Base-by-base conservation (phyloP, 2,797 vertebrate genomes). In the Morus bassanus region DNA sequence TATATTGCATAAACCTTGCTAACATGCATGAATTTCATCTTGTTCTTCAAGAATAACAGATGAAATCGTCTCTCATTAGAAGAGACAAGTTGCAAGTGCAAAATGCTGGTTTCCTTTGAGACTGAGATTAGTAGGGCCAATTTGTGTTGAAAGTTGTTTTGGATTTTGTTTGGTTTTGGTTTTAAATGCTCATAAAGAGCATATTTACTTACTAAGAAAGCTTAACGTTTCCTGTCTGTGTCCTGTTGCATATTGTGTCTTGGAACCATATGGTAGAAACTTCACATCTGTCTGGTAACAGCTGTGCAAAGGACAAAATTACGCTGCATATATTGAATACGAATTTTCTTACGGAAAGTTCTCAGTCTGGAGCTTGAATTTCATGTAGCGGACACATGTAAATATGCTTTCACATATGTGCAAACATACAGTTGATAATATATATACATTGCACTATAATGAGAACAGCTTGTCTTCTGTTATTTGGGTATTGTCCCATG, bases 91-190 rank as follows among this genome's bases (percentile, higher is more conserved):
- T 96, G 28, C 69, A 94, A 88, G 39, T 61, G 53, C 78, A 89
- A 74, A 95, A 91, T 78, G 53, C 51, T 94, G 81, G 51, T 91
- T 95, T 91, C 73, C 91, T 94, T 74, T 93, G 91, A 95, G 86
- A 87, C 75, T 88, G 91, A 91, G 57, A 91, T 77, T 70, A 91
- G 45, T 87, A 73, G 59, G 85, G 64, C 30, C 25, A 68, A 59
- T 93, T 96, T 91, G 63, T 85, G 10, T 84, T 81, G 35, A 60
- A 69, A 57, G n/a, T 16, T 87, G 24, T 64, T 48, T 22, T 18
- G 22, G 22, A 45, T 68, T 39, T 25, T 22, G 10, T 31, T 46
- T 50, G 18, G 45, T 10, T 45, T 45, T 45, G 18, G 18, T n/a
- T 53, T 64, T 30, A 18, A 68, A 51, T 73, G 87, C 67, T 92